These are phyloP conservation scores for Microcebus jonahi DNA, from an alignment of 2,113 vertebrate species.

Conservation along the genomic window DNA sequence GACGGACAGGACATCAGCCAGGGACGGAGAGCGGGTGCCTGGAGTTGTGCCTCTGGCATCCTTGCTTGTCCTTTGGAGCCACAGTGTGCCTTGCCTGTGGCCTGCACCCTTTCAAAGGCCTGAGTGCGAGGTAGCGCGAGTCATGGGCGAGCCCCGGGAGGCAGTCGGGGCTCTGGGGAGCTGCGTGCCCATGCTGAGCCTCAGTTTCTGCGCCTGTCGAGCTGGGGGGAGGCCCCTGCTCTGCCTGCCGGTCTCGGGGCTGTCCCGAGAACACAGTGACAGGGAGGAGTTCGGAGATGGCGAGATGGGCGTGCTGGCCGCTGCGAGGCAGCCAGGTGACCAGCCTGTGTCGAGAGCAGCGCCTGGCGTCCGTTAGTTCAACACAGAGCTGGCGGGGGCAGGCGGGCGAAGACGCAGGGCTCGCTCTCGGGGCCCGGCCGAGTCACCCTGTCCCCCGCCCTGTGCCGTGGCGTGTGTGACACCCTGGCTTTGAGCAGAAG, in stretches of 20 bases:
- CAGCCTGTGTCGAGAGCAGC: not conserved
- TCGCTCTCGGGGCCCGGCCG: not conserved
- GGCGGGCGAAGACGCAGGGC: not conserved
- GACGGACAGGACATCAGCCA: too few species aligned
- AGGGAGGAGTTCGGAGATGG: too few species aligned
- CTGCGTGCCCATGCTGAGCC: not conserved
- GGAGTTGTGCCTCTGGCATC: not conserved
- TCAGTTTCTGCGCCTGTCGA: not conserved
- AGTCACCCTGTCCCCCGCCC: not conserved
- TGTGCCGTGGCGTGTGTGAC: fast-evolving
- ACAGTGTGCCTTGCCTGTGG: fast-evolving
- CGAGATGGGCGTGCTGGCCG: too few species aligned
- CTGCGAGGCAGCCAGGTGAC: not conserved
- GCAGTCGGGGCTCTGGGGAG: not conserved
- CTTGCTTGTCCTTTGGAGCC: not conserved
- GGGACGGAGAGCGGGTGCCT: not conserved
- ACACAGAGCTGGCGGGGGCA: fast-evolving
- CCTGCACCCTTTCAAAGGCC: not conserved
- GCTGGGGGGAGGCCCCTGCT: not conserved
- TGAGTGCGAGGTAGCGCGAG: too few species aligned
- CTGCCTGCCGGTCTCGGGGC: not conserved
- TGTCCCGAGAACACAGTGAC: not conserved
- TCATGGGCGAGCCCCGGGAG: fast-evolving
- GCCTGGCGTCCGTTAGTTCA: too few species aligned
- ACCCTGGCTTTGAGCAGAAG: not conserved